Percentiles rank a stretch among this genome's conserved stretches.
phyloP scores from a whole-genome alignment of 2,888 invertebrate genomes.

The Rugalucina vietnamica region DNA sequence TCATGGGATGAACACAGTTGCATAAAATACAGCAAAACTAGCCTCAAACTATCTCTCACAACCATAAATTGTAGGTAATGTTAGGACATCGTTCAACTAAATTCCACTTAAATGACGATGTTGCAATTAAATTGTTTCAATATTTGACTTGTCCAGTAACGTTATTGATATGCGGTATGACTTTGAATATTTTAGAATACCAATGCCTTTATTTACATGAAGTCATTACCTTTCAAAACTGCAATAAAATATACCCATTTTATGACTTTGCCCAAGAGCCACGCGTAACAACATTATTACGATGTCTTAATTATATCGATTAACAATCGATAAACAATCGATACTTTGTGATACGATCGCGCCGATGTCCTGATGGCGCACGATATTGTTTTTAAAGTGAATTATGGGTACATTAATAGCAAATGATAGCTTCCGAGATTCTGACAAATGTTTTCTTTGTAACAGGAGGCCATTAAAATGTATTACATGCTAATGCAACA shows the following conservation, averaged over 20 bases:
- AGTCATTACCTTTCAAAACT: background rate
- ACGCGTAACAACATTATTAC: background rate
- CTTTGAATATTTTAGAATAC: background rate
- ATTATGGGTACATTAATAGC: background rate
- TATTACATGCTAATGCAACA: too few relatives aligned
- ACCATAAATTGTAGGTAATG: too few relatives aligned
- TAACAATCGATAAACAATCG: slow-evolving; percentile 13
- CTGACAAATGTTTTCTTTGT: background rate
- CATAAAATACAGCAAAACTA: too few relatives aligned
- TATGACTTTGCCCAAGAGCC: background rate
- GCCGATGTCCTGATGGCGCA: background rate
- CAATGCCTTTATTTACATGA: background rate
- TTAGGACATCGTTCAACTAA: background rate
- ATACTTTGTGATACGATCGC: slow-evolving; percentile 4
- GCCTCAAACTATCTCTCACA: too few relatives aligned
- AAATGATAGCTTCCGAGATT: background rate
- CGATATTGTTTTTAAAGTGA: background rate
- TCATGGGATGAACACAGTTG: too few relatives aligned
- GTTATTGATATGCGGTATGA: background rate
- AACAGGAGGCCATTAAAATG: background rate
- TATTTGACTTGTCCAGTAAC: background rate
- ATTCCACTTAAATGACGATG: background rate
- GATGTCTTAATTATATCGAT: slow-evolving; percentile 4
- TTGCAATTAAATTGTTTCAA: background rate
- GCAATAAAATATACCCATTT: background rate